Conservation (phyloP, 2,888 invertebrate species). For the Siphonodentalium dalli region DNA sequence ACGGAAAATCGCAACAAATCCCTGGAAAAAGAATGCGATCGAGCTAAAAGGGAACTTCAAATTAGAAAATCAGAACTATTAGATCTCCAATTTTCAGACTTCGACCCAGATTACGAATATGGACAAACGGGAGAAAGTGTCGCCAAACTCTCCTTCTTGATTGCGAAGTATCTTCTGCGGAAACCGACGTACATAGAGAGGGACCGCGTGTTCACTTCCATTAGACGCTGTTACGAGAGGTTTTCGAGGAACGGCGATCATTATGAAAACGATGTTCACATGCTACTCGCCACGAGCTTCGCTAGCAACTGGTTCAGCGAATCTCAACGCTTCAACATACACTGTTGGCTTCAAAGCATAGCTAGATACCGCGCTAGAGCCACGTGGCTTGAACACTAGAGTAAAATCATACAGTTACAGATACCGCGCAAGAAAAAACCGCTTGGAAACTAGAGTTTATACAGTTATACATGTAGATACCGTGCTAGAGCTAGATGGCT, state of each 20-base stretch:
- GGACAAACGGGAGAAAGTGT: conserved; percentile 51
- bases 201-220: conserved; percentile 45
- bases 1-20: conserved; percentile 49
- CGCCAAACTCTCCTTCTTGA: conserved; percentile 47
- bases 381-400: no score
- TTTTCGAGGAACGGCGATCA: conserved; percentile 42
- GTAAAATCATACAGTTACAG: no score
- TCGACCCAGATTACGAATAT: conserved; percentile 51
- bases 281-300: conserved; percentile 59
- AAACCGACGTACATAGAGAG: conserved; percentile 52
- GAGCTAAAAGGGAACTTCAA: conserved; percentile 47
- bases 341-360: conserved; percentile 53
- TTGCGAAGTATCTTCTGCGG: conserved; percentile 45
- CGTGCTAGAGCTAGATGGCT: no score
- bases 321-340: conserved; percentile 42
- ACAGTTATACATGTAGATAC: no score
- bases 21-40: conserved; percentile 47
- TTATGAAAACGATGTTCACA: conserved; percentile 55
- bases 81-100: conserved; percentile 42
- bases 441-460: no score
- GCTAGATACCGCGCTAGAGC: conserved; percentile 40
- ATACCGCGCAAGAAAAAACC: no score
- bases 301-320: conserved; percentile 60
- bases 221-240: conserved; percentile 52
- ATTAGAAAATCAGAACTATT: conserved; percentile 38